These are phyloP conservation scores for Lissocephala sabroskyi DNA, from an alignment of 2,888 invertebrate species.

Conservation along the genomic window DNA sequence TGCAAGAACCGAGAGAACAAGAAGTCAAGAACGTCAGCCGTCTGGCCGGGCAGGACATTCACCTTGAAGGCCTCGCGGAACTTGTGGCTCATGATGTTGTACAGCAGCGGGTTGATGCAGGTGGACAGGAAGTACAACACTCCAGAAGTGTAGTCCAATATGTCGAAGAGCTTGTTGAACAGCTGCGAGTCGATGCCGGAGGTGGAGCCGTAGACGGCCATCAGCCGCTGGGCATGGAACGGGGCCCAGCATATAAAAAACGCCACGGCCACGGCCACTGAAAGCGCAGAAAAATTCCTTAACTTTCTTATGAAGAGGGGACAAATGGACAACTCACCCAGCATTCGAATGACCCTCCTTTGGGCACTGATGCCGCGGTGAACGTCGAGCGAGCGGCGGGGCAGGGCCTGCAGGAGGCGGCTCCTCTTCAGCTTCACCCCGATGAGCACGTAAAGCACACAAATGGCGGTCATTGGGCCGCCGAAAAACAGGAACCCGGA, in stretches of 20 bases:
- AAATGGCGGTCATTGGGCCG: constrained; percentile 89
- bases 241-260: constrained; percentile 91
- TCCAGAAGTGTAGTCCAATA: constrained; percentile 80
- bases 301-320: too few relatives aligned
- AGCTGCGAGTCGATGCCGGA: constrained; percentile 56
- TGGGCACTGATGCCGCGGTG: constrained; percentile 76
- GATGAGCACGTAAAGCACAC: constrained; percentile 85
- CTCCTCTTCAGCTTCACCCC: constrained; percentile 81
- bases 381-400: constrained; percentile 72
- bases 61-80: constrained; percentile 82
- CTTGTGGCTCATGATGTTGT: constrained; percentile 82
- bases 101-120: constrained; percentile 80
- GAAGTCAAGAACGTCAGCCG: neutral
- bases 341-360: constrained; percentile 83
- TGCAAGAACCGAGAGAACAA: constrained; percentile 23
- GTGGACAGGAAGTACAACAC: constrained; percentile 80
- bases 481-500: constrained; percentile 89
- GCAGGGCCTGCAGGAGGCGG: constrained; percentile 76
- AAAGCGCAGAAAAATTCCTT: constrained; percentile 33
- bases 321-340: constrained; percentile 73
- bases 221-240: constrained; percentile 91
- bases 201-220: constrained; percentile 81
- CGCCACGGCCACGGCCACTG: constrained; percentile 89
- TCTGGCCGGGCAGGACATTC: constrained; percentile 24
- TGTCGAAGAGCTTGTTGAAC: constrained; percentile 76